A percentile compares a stretch with the other conserved stretches of the same genome.
Conservation (phyloP, 2,797 vertebrate species). For the Remorina albescens region DNA sequence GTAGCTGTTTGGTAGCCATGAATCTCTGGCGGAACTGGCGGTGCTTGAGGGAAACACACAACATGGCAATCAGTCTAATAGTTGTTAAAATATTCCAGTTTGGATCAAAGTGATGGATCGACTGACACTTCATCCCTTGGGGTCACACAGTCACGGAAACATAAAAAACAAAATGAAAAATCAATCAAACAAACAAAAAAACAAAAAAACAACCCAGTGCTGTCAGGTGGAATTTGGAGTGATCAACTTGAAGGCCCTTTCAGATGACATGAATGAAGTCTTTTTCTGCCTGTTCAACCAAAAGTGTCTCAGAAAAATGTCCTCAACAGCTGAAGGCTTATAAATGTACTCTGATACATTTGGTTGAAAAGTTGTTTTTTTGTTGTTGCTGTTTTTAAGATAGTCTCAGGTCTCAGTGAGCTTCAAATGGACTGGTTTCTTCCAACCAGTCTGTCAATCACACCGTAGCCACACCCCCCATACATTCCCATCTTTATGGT, state of each 20-base stretch:
- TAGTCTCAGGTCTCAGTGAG: no score
- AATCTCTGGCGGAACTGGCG: background rate
- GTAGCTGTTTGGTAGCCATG: background rate
- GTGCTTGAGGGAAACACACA: background rate
- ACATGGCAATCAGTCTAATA: background rate
- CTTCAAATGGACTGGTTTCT: no score
- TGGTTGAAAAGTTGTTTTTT: background rate
- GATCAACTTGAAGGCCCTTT: constrained; percentile 21
- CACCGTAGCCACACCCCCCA: no score
- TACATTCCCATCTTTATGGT: no score
- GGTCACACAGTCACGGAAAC: constrained; percentile 6
- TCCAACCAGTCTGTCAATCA: no score
- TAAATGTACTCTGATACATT: background rate
- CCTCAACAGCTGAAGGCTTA: background rate
- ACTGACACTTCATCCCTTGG: background rate
- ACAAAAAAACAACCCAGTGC: no score
- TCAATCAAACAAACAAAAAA: no score
- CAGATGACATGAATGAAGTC: constrained; percentile 17
- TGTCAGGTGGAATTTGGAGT: constrained; percentile 37
- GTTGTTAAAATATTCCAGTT: constrained; percentile 6
- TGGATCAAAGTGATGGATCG: constrained; percentile 8
- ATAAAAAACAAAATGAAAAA: constrained; percentile 22
- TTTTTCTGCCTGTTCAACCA: constrained; percentile 22
- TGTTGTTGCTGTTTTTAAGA: no score
- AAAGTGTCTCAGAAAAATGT: background rate